A percentile compares a stretch with the other conserved stretches of the same genome.
These are phyloP conservation scores for Silvanus unidentatus DNA, from an alignment of 2,888 invertebrate species.

Conservation along the genomic window DNA sequence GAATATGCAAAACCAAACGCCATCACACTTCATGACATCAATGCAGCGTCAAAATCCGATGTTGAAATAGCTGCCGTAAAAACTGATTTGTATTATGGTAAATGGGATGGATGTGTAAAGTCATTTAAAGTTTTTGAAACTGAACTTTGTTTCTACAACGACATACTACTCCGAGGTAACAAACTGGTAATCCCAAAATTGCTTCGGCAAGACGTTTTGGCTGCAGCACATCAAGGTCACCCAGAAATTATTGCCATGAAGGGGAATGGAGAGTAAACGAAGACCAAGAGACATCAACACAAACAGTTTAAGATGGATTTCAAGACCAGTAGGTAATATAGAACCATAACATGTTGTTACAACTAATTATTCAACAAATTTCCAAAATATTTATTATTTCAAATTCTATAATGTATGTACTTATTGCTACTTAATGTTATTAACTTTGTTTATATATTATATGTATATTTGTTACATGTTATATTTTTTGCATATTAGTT, in stretches of 20 bases:
- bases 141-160: constrained; percentile 30
- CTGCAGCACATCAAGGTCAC: too few species aligned
- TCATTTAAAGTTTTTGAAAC: constrained; percentile 19
- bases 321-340: too few species aligned
- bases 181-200: constrained; percentile 23
- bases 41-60: constrained; percentile 9
- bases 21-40: constrained; percentile 11
- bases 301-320: background rate
- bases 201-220: constrained; percentile 18
- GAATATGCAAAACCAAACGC: constrained; percentile 16
- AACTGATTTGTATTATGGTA: constrained; percentile 8
- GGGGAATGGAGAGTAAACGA: background rate
- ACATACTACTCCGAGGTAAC: constrained; percentile 20
- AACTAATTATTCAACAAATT: too few species aligned
- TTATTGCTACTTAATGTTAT: too few species aligned
- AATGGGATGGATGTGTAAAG: constrained; percentile 8
- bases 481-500: too few species aligned
- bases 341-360: too few species aligned
- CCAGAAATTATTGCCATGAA: too few species aligned
- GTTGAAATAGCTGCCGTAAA: constrained; percentile 7
- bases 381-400: too few species aligned
- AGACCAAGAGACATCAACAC: too few species aligned
- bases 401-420: too few species aligned
- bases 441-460: too few species aligned
- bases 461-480: too few species aligned